Percentiles rank a stretch among this genome's conserved stretches.
phyloP scores from a whole-genome alignment of 2,113 vertebrate species.

The Anolis sagrei region DNA sequence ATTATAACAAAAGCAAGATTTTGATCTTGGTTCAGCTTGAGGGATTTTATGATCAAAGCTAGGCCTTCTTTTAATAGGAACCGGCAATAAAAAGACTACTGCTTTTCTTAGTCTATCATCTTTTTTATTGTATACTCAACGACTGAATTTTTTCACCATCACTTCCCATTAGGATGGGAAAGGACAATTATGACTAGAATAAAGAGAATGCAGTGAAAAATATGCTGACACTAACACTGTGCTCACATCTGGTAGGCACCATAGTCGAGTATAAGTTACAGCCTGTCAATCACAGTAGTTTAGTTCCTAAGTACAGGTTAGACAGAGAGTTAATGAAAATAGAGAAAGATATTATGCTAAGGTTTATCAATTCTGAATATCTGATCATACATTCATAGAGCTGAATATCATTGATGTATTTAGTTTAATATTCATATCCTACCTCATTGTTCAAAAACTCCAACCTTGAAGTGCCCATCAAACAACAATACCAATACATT shows the following conservation, averaged over 20 bases:
- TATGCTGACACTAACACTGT: neutral
- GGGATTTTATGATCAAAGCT: constrained; percentile 48
- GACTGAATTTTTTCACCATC: constrained; percentile 18
- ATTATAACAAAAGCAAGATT: constrained; percentile 36
- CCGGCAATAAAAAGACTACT: constrained; percentile 25
- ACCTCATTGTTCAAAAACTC: too few relatives aligned
- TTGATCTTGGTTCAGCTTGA: constrained; percentile 52
- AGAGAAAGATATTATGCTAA: neutral
- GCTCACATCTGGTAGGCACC: constrained; percentile 8
- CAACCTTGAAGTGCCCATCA: too few relatives aligned
- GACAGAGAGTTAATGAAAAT: too few relatives aligned
- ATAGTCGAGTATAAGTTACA: neutral
- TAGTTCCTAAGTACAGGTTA: neutral
- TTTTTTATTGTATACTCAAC: constrained; percentile 35
- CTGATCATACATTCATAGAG: fast-evolving
- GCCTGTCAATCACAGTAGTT: neutral
- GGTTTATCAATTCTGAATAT: neutral
- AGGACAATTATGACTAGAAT: constrained; percentile 21
- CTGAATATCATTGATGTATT: neutral
- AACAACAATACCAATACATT: too few relatives aligned
- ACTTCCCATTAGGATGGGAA: constrained; percentile 13
- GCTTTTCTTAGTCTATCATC: constrained; percentile 33
- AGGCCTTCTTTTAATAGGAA: constrained; percentile 16
- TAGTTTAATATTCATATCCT: neutral
- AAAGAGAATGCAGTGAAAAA: constrained; percentile 48